Base-by-base conservation (phyloP, 2,113 vertebrate species). In the Crotalus helleri region DNA sequence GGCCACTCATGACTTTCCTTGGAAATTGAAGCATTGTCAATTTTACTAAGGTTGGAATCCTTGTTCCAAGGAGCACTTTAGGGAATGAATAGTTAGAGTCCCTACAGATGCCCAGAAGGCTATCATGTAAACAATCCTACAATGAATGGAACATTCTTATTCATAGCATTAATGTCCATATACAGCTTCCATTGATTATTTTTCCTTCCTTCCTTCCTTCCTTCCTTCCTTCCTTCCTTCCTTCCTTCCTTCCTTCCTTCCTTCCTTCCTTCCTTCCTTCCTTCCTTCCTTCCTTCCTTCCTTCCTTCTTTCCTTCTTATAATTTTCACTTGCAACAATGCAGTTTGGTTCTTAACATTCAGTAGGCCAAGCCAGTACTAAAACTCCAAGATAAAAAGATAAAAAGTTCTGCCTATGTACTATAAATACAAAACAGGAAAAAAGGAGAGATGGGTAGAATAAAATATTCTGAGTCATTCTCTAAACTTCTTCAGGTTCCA, bases 261-360 rank as follows among this genome's bases (percentile, higher is more conserved):
- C 49, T 51, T 51, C 49, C 49, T 51, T 51, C 49, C 49, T 51
- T 51, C 49, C 49, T 49, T 49, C 49, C 49, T 49, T 61, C 59
- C 59, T 11, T 29, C 26, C 26, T 64, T 61, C 58, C 58, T 61
- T 61, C 23, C 59, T 61, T 61, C 58, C 24, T 61, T 61, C 24
- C 58, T 59, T 59, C 23, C 58, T 59, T 59, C 61, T 26, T 64
- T 12, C 26, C 58, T 29, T 61, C 26, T 4, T 69, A 46, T 53
- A 58, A 58, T 12, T 26, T 87, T 85, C 12, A 74, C 88, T 89
- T 23, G 6, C 21, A 54, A 55, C 86, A 85, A 39, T 89, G 49
- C 74, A 53, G 46, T 87, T 92, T 58, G 51, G 33, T 64, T 61
- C 85, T 85, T 85, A 85, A 89, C 46, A 93, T 88, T 93, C 53